A percentile compares a stretch with the other conserved stretches of the same genome.
Conservation (phyloP, 2,888 invertebrate genomes). For the Dryadula phaetusa region DNA sequence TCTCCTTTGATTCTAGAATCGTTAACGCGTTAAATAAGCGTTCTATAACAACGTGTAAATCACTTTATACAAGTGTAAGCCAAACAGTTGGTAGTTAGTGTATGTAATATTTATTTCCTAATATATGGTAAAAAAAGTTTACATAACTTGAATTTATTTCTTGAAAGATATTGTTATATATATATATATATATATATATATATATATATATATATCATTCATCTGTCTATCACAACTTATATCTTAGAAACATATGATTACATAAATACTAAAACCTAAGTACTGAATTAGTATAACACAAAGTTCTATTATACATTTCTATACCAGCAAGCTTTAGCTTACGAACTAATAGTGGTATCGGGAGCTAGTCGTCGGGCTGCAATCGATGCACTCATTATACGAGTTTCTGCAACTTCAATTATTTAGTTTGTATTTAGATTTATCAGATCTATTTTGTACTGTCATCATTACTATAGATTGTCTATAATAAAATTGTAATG, state of each 20-base stretch:
- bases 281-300: neutral
- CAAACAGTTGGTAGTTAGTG: too few relatives aligned
- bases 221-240: too few relatives aligned
- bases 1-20: too few relatives aligned
- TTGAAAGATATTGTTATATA: too few relatives aligned
- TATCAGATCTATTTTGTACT: constrained; percentile 1
- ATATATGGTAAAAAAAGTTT: too few relatives aligned
- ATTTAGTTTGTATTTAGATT: constrained; percentile 9
- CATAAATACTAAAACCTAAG: neutral
- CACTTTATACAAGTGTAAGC: too few relatives aligned
- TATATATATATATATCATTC: too few relatives aligned
- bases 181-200: too few relatives aligned
- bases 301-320: neutral
- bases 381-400: constrained; percentile 24
- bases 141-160: too few relatives aligned
- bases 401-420: constrained; percentile 7
- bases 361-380: constrained; percentile 20
- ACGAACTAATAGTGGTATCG: constrained; percentile 34
- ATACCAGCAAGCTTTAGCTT: constrained; percentile 14
- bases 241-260: neutral
- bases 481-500: neutral
- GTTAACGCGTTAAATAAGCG: too few relatives aligned
- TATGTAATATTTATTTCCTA: too few relatives aligned
- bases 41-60: too few relatives aligned
- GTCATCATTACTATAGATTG: neutral